Evolutionary conservation across 92 coral and sea anemone genomes (phyloP), one percentile per base, ranked within the genome.

Genomic region (Umimayanthus chanpuru): DNA sequence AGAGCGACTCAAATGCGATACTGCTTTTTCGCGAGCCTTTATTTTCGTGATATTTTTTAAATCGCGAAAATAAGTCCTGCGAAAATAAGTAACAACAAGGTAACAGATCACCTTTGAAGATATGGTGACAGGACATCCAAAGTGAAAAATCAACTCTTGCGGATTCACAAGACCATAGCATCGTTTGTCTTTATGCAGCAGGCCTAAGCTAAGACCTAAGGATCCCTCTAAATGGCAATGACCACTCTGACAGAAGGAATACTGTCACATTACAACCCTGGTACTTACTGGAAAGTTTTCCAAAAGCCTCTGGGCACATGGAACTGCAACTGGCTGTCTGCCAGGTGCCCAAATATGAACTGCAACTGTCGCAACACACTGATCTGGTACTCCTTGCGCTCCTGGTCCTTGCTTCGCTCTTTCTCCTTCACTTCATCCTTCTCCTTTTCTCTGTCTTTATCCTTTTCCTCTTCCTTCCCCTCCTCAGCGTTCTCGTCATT

Each of bases 291-390:
- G 92, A 97, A 97, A 0, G 98, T 95, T 70, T 97, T 97, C 99
- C 99, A 97, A 85, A 97, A 94, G 84, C 99, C 99, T 90, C 92
- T 94, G 20, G 99, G 99, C 9, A 97, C 98, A 55, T 97, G 98
- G 90, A 92, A 97, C 92, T 97, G 99, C 18, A 97, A 80, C 93
- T 95, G 98, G 87, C 99, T 97, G 85, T 95, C 97, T 39, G 98
- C 96, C 78, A 97, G 90, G 85, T 97, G 99, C 25, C 99, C 99
- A 89, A 97, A 97, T 81, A 97, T 97, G 81, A 94, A 97, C 93
- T 97, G 99, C 23, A 97, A 86, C 91, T 97, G 99, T 76, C 93
- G 89, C 29, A 97, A 93, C 61, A 97, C 96, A 67, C 90, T 89
- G 41, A 96, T 87, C 88, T 95, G 99, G 77, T 97, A 97, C 53